These are phyloP conservation scores for Xiphophorus birchmanni DNA, from an alignment of 2,797 vertebrate species.

Conservation along the genomic window DNA sequence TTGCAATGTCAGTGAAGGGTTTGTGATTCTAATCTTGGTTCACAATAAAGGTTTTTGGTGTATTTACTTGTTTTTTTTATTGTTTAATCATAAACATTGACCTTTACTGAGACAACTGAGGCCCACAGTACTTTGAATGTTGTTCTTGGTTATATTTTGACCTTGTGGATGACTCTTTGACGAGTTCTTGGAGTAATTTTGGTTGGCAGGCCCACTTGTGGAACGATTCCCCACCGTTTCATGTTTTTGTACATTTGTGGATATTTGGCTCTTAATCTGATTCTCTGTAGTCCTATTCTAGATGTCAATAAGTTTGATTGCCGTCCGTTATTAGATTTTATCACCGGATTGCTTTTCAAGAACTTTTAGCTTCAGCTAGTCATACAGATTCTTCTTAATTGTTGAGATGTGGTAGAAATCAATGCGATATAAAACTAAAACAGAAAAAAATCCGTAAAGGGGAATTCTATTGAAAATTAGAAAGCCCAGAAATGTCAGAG, in stretches of 20 bases:
- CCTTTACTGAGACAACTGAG: neutral
- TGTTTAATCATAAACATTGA: neutral
- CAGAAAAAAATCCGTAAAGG: neutral
- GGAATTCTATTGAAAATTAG: neutral
- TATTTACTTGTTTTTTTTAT: neutral
- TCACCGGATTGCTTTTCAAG: neutral
- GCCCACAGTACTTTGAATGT: neutral
- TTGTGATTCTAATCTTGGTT: neutral
- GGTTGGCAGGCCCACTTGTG: neutral
- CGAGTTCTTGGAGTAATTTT: neutral
- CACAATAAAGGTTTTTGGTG: neutral
- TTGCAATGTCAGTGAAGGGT: neutral
- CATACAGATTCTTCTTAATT: neutral
- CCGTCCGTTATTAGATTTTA: neutral
- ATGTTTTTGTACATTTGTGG: neutral
- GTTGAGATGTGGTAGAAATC: neutral
- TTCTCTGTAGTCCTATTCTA: neutral
- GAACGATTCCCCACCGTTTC: neutral
- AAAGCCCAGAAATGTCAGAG: neutral
- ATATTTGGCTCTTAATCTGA: neutral
- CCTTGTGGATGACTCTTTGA: neutral
- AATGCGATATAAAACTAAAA: neutral
- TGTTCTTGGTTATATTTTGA: neutral
- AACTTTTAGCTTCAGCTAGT: neutral
- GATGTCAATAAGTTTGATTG: neutral